phyloP scores from a whole-genome alignment of 1,140 invertebrate genomes.

The Monochamus saltuarius region DNA sequence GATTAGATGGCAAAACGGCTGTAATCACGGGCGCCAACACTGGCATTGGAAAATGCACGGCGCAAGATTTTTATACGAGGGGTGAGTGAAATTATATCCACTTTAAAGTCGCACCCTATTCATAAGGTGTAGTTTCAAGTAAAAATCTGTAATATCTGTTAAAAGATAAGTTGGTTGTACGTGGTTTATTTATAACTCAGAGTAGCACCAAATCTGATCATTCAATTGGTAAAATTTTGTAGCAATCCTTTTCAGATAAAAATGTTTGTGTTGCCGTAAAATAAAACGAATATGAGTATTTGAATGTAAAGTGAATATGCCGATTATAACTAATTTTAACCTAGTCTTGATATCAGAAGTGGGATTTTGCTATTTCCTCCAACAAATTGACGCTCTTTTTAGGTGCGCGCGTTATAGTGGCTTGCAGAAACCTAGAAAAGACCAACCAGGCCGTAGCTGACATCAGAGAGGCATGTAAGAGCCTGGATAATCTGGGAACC shows the following conservation, averaged over 20 bases:
- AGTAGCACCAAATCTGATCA: no score
- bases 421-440: slow-evolving; percentile 50
- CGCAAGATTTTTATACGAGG: slow-evolving; percentile 10
- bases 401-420: slow-evolving; percentile 54
- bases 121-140: no score
- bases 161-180: no score
- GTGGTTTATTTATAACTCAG: no score
- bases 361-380: neutral
- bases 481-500: slow-evolving; percentile 55
- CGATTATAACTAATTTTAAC: neutral
- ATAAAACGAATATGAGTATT: no score
- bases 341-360: neutral
- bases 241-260: no score
- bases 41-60: slow-evolving; percentile 85
- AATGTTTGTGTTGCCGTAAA: no score
- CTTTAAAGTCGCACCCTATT: no score
- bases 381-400: slow-evolving; percentile 9
- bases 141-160: no score
- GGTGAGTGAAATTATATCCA: neutral
- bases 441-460: slow-evolving; percentile 49
- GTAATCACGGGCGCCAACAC: slow-evolving; percentile 84
- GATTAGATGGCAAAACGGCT: slow-evolving; percentile 71
- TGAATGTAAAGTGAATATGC: no score
- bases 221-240: no score
- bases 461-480: slow-evolving; percentile 53